Evolutionary conservation across 2,797 vertebrate species (phyloP).

Genomic region (Choloepus didactylus): DNA sequence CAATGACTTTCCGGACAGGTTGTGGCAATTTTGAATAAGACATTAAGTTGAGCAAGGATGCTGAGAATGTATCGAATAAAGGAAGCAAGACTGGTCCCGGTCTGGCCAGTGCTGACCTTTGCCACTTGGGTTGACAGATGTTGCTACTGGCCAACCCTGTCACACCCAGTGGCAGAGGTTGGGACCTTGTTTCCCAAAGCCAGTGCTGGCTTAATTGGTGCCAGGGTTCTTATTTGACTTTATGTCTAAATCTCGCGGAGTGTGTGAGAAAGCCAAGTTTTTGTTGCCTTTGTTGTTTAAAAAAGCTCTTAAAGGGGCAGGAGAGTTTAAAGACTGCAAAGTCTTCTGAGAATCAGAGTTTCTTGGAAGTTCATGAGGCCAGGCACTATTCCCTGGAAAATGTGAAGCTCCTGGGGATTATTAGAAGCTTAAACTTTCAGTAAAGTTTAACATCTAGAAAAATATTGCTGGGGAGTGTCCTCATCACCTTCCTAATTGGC

Average conservation of each 20-base stretch:
- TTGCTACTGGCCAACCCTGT: neutral
- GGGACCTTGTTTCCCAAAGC: neutral
- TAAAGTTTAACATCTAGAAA: conserved; percentile 76
- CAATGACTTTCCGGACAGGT: neutral
- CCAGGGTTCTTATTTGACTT: conserved; percentile 45
- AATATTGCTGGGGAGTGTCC: conserved; percentile 70
- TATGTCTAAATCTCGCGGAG: neutral
- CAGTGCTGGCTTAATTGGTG: neutral
- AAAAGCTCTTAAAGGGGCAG: conserved; percentile 45
- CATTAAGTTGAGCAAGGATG: neutral
- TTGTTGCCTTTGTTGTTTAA: conserved; percentile 50
- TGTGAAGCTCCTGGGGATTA: conserved; percentile 70
- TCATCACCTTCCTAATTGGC: conserved; percentile 77
- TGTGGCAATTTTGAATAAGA: conserved; percentile 24
- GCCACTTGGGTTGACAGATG: neutral
- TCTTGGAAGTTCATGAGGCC: conserved; percentile 79
- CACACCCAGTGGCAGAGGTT: neutral
- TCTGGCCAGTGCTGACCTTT: neutral
- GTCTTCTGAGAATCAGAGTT: conserved; percentile 69
- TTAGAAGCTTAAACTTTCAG: conserved; percentile 72
- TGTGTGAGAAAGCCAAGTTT: neutral
- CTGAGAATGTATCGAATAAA: neutral
- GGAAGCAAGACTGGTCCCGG: neutral
- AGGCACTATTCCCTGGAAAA: conserved; percentile 79
- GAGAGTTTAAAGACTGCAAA: conserved; percentile 12